Percentiles rank a stretch among this genome's conserved stretches.
Conservation (phyloP, 2,113 vertebrate genomes). For the Maylandia zebra region DNA sequence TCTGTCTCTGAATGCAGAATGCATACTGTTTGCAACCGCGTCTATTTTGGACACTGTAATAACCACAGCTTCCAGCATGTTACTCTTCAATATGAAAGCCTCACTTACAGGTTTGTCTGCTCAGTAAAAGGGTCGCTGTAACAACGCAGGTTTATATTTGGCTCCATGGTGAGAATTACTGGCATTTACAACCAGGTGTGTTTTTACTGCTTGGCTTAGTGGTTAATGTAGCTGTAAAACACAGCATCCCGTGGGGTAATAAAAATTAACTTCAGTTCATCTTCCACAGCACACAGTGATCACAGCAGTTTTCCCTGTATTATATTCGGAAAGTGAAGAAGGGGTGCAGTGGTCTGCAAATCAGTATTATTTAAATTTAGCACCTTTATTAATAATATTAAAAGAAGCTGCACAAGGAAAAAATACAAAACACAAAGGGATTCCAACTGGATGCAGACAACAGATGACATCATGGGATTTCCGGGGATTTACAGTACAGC, state of each 20-base stretch:
- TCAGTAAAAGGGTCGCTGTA: not conserved
- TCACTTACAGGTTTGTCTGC: not conserved
- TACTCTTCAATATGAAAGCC: not conserved
- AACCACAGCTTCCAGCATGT: not conserved
- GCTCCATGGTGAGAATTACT: not conserved
- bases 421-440: not conserved
- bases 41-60: not conserved
- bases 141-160: not conserved
- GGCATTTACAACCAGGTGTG: constrained; percentile 41
- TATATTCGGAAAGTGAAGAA: not conserved
- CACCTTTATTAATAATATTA: not conserved
- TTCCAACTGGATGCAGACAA: not conserved
- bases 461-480: not conserved
- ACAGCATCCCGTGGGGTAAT: not conserved
- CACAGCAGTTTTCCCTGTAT: not conserved
- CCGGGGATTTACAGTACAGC: not conserved
- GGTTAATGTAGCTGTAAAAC: constrained; percentile 27
- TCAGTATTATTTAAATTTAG: not conserved
- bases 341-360: not conserved
- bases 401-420: not conserved
- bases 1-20: not conserved
- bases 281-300: not conserved
- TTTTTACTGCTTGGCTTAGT: constrained; percentile 17
- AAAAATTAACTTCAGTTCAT: constrained; percentile 31
- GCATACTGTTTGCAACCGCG: not conserved